Base-by-base conservation (phyloP, 1,140 invertebrate species). In the Coenobita brevimanus region DNA sequence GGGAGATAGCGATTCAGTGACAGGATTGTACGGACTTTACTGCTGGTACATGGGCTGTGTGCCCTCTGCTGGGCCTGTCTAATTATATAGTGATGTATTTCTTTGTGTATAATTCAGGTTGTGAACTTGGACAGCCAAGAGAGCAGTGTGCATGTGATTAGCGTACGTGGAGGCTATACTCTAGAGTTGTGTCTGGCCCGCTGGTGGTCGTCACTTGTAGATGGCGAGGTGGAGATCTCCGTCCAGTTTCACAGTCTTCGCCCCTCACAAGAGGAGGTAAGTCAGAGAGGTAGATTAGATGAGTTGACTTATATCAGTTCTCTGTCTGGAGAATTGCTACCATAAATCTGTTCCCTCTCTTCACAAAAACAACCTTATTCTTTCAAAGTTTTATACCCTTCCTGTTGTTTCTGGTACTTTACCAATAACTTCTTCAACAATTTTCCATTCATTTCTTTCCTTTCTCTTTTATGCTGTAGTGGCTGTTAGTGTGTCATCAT, bases 141-240 rank as follows among this genome's bases (percentile, higher is more conserved):
- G 69, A 87, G 64, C 57, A 89, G 78, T 69, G 82, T 36, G 27
- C 84, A 64, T 38, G 71, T 79, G 43, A 82, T 82, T 78, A 69
- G 89, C 92, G 24, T 91, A 96, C 95, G 95, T 95, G 89, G 95
- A 95, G 87, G 91, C 95, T 62, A 96, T 97, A 98, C 99, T 93
- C 92, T 99, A 33, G 97, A 96, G 79, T 94, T 99, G 75, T 91
- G 90, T 73, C 46, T 91, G n/a, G 97, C 97, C 1, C 98, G 98
- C 93, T 98, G 97, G 94, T 99, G 98, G 98, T 96, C 97, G 1
- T 97, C 96, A 93, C 93, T 97, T 24, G 97, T 97, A 2, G 95
- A 96, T 67, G 94, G 96, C 24, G 93, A 92, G 50, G 92, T 98
- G 13, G 94, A 96, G 91, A 97, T 97, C 92, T 94, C 92, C 21